These are phyloP conservation scores for Dipodomys spectabilis DNA, from an alignment of 2,113 vertebrate genomes.

Conservation along the genomic window DNA sequence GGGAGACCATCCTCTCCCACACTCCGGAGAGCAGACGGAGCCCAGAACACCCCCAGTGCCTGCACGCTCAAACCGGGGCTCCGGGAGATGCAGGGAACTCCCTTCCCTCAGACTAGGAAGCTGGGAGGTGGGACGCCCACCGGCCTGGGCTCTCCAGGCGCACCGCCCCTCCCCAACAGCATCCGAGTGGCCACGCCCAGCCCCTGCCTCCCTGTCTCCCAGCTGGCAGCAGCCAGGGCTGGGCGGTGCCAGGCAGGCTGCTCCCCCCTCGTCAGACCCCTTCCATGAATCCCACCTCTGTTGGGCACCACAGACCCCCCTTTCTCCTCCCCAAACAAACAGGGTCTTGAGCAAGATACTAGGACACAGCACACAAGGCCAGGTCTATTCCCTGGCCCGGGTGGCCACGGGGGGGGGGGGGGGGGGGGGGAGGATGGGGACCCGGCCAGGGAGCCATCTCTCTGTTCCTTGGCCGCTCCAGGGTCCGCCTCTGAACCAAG, in stretches of 20 bases:
- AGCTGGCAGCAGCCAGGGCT: not conserved
- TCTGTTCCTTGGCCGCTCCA: not conserved
- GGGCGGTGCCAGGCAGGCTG: conserved; percentile 81
- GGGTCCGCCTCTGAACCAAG: not conserved
- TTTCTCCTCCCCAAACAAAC: conserved; percentile 88
- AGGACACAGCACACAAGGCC: conserved; percentile 65
- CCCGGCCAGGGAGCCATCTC: not conserved
- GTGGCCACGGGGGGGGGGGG: not conserved
- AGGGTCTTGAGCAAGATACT: conserved; percentile 82
- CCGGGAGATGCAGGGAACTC: not conserved
- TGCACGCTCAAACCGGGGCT: not conserved
- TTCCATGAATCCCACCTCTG: conserved; percentile 86
- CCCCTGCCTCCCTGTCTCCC: not conserved
- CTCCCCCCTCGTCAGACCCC: conserved; percentile 54
- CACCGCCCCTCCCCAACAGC: not conserved
- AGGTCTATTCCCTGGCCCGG: conserved; percentile 71
- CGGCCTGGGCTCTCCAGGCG: not conserved
- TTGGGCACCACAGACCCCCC: conserved; percentile 86
- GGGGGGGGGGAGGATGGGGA: not conserved
- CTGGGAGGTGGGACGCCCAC: not conserved
- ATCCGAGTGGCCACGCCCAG: not conserved
- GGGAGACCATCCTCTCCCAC: not conserved
- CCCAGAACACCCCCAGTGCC: not conserved
- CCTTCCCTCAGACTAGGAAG: not conserved
- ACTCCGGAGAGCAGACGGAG: not conserved